Conservation (phyloP, 1,140 invertebrate genomes). For the Portunus trituberculatus region DNA sequence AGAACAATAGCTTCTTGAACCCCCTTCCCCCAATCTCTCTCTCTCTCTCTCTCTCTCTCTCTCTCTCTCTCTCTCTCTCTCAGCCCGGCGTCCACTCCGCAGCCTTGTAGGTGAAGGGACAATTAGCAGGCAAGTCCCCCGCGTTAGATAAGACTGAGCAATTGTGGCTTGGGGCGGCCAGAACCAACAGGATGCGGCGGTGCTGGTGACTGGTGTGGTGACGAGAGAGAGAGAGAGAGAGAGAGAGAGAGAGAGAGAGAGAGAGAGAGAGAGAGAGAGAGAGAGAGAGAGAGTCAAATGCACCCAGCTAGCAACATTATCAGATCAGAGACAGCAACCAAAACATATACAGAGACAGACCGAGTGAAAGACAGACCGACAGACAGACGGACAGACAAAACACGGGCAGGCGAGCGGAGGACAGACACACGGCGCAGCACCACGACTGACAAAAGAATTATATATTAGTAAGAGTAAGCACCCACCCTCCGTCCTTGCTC, state of each 20-base stretch:
- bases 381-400: no score
- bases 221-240: no score
- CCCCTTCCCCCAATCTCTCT: not conserved
- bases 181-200: not conserved
- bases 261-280: not conserved
- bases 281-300: not conserved
- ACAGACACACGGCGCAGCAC: not conserved
- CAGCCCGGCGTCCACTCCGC: not conserved
- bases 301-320: not conserved
- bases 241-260: no score
- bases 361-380: no score
- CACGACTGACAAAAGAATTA: not conserved
- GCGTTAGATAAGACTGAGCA: not conserved
- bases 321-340: not conserved
- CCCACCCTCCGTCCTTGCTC: not conserved
- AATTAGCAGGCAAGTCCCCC: constrained; percentile 1
- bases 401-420: not conserved
- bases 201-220: no score
- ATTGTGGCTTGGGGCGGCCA: not conserved
- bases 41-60: not conserved
- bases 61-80: not conserved
- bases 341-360: not conserved
- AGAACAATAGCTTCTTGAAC: not conserved
- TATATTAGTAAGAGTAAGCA: not conserved
- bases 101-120: not conserved